Base-by-base conservation (phyloP, 2,113 vertebrate genomes). In the Penelope pileata region DNA sequence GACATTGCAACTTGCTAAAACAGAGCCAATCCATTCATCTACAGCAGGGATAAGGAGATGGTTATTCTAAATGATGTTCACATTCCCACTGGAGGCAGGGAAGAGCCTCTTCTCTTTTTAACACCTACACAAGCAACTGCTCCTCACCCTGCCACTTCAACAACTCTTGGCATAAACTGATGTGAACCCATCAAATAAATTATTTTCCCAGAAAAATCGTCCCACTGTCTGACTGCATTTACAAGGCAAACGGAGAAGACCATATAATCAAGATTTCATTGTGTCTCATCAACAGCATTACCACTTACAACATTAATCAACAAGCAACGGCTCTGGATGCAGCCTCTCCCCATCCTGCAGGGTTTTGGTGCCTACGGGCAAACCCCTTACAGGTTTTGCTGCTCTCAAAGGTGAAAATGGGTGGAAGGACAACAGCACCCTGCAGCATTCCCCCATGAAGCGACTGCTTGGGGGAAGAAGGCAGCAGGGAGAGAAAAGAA, bases 281-380 rank as follows among this genome's bases (percentile, higher is more conserved):
- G 2, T 22, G 27, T 67, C 29, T 67, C 12, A 74, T 18, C 26
- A 40, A 29, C n/a, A 78, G 69, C 60, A 67, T 5, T 16, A 23
- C 38, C 26, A n/a, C 50, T 58, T 66, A 24, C 10, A 58, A 73
- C 51, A 24, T 47, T 34, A 54, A 50, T 34, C 21, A 21, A 58
- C 29, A 36, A 6, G 34, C 16, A 42, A 0, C 1, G 7, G 18
- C 24, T 60, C 48, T 3, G 2, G 12, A 16, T 3, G 0, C 16
- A 30, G 54, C 11, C 14, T 23, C 12, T 12, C 22, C 14, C 34
- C 63, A 34, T 24, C 51, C 51, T 60, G 38, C 22, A 27, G 29
- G n/a, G n/a, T n/a, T n/a, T n/a, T n/a, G n/a, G n/a, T n/a, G n/a
- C n/a, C n/a, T n/a, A n/a, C n/a, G n/a, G n/a, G n/a, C n/a, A n/a